Evolutionary conservation across 2,113 vertebrate genomes (phyloP), one percentile per base, ranked within the genome.

Genomic region (Chrysemys picta): DNA sequence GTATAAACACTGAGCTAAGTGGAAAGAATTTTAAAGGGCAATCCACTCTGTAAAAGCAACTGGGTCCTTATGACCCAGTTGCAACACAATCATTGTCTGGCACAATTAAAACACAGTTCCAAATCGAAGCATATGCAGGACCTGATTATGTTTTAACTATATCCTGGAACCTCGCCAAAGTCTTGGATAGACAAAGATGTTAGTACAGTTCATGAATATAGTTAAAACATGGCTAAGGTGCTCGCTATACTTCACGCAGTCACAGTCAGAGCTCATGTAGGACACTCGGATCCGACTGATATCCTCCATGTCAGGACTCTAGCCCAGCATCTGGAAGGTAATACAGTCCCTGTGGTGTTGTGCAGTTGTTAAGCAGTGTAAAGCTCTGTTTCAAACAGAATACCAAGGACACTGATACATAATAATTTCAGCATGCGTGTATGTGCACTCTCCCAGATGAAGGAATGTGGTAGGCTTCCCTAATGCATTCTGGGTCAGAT

Each of bases 1-100:
- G 29, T 69, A n/a, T 62, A 91, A 95, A 87, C 16, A 84, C 16
- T 78, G 93, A 91, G 90, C 47, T 54, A 82, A 85, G 50, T 84
- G 84, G 54, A 24, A 50, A 87, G 47, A 78, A 65, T 84, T 96
- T 81, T 81, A 56, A 96, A 95, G 65, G 35, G 42, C 17, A 10
- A 42, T 52, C 11, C 0, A 1, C 87, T 52, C 5, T 49, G 54
- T 42, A 91, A 94, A 97, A 91, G 75, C 72, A 80, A 29, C 54
- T 54, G 38, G 82, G 38, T 80, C 27, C 42, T 62, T 65, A 42
- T 53, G 24, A 75, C 45, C n/a, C 56, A 54, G 16, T n/a, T 88
- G 49, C 49, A 88, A 45, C 35, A 88, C 25, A 91, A n/a, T 80
- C 24, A 38, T 16, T 11, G 88, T 93, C 93, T 76, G 17, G 49